phyloP scores from a whole-genome alignment of 2,797 vertebrate species.

The Halcyon badia region DNA sequence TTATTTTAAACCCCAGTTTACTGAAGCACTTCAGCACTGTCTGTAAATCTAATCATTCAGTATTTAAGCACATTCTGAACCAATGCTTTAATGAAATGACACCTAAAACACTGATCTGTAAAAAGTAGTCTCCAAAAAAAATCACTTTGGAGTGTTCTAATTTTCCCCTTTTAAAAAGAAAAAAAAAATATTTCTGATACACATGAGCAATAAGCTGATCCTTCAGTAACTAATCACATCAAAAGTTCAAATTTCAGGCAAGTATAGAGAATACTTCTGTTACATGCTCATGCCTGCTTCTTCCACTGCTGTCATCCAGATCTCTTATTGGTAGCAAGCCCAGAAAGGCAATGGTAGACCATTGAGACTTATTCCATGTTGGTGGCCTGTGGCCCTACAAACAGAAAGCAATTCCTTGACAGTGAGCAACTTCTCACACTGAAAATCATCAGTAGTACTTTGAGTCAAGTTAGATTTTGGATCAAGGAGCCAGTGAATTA shows the following conservation, averaged over 20 bases:
- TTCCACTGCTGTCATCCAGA: neutral
- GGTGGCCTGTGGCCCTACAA: neutral
- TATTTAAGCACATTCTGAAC: neutral
- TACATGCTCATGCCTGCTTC: fast-evolving
- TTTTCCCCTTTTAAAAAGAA: neutral
- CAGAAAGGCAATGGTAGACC: neutral
- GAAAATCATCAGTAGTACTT: neutral
- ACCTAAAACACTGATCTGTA: neutral
- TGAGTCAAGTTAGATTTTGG: slow-evolving; percentile 10
- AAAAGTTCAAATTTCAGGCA: neutral
- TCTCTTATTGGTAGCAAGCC: neutral
- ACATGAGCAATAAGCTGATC: neutral
- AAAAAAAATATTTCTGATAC: neutral
- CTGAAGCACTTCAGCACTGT: neutral
- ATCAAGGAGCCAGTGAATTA: slow-evolving; percentile 49
- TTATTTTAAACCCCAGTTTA: neutral
- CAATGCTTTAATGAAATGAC: neutral
- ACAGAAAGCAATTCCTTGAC: neutral
- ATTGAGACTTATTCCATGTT: neutral
- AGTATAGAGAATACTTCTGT: neutral
- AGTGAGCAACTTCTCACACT: neutral
- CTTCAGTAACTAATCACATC: neutral
- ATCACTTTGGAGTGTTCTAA: neutral
- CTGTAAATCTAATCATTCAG: neutral
- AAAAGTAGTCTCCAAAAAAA: neutral